Conservation (phyloP, 1,140 invertebrate genomes). For the Nephila pilipes region DNA sequence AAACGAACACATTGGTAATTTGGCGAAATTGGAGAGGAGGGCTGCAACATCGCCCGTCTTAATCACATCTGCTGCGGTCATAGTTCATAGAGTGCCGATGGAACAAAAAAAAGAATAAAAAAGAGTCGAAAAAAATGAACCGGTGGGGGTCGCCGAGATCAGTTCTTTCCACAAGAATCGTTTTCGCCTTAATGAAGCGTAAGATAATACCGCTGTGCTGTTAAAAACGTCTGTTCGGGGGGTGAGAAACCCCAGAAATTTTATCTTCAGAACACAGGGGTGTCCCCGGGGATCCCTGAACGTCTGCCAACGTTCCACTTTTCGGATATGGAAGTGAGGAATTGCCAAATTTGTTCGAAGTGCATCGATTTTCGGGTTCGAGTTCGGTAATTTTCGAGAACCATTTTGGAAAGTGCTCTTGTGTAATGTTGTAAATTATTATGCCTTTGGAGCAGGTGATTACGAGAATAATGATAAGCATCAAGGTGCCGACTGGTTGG, state of each 20-base stretch:
- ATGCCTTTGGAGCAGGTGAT: not conserved
- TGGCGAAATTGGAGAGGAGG: not conserved
- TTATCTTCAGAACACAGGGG: slow-evolving; percentile 20
- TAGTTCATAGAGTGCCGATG: slow-evolving; percentile 20
- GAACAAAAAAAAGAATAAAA: not conserved
- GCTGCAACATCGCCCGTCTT: not conserved
- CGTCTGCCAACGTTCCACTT: slow-evolving; percentile 24
- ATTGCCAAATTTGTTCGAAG: not conserved
- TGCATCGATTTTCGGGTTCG: slow-evolving; percentile 16
- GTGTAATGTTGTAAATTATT: slow-evolving; percentile 34
- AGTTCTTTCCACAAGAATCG: slow-evolving; percentile 21
- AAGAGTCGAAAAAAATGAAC: not conserved
- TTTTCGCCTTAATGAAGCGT: slow-evolving; percentile 34
- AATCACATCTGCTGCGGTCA: slow-evolving; percentile 37
- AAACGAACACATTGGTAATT: slow-evolving; percentile 28
- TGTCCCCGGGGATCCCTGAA: not conserved
- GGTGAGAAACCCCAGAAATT: not conserved
- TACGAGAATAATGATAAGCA: not conserved
- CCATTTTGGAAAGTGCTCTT: not conserved
- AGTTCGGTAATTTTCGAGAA: slow-evolving; percentile 11
- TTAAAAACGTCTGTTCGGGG: not conserved
- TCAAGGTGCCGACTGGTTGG: not conserved
- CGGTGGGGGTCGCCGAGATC: not conserved
- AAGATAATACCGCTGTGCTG: slow-evolving; percentile 29
- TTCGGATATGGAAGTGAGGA: not conserved